Percentiles rank a stretch among this genome's conserved stretches.
Conservation (phyloP, 2,113 vertebrate genomes). For the Anthoscopus minutus region DNA sequence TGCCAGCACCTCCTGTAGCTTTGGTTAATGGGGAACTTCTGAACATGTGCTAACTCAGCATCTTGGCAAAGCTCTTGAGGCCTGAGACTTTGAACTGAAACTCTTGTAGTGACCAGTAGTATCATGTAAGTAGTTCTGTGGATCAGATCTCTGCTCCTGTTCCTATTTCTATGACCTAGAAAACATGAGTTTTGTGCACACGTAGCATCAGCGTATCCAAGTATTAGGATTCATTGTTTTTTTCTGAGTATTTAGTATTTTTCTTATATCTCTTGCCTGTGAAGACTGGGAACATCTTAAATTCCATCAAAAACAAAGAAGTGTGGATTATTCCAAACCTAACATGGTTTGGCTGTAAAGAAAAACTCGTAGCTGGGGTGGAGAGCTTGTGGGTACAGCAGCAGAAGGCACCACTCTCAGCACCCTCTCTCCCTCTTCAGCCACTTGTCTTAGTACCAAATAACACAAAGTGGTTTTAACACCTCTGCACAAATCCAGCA, state of each 20-base stretch:
- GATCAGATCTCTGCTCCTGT: neutral
- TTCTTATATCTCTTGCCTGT: neutral
- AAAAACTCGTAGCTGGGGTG: rapidly evolving
- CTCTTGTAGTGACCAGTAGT: neutral
- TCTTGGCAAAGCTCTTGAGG: neutral
- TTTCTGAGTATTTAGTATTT: neutral
- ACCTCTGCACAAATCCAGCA: neutral
- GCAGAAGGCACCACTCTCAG: neutral
- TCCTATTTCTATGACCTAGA: neutral
- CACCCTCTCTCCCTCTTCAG: rapidly evolving
- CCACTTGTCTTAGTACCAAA: neutral
- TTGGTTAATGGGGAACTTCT: neutral
- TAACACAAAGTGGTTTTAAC: neutral
- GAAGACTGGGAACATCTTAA: neutral
- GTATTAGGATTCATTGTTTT: neutral
- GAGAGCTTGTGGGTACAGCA: neutral
- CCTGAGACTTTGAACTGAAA: neutral
- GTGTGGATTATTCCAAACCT: neutral
- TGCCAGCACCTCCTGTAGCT: neutral
- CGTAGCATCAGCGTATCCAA: neutral
- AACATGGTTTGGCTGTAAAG: neutral
- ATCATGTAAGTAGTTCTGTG: neutral
- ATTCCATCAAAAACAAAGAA: neutral
- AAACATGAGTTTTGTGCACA: neutral
- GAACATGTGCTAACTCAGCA: neutral